Evolutionary conservation across 2,113 vertebrate genomes (phyloP).

Genomic region (Myanophis thanlyinensis): DNA sequence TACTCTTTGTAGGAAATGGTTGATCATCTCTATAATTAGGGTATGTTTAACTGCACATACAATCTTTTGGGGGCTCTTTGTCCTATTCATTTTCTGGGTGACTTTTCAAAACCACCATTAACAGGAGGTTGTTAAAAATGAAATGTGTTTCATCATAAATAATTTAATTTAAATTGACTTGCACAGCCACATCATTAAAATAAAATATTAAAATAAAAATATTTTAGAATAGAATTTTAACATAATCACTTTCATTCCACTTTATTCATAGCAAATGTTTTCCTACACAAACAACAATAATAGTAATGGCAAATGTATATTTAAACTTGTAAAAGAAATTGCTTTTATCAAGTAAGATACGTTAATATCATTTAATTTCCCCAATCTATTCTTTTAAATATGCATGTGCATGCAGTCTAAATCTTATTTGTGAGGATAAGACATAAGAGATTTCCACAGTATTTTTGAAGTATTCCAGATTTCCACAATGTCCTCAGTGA

Average conservation of each 20-base stretch:
- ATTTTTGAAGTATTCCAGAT: background rate
- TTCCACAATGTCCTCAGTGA: background rate
- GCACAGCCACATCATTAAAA: background rate
- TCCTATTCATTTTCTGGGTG: background rate
- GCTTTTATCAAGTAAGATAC: background rate
- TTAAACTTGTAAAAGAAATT: background rate
- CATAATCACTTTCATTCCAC: background rate
- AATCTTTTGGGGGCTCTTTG: background rate
- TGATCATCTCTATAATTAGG: background rate
- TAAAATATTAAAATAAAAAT: background rate
- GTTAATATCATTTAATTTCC: background rate
- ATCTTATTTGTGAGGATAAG: background rate
- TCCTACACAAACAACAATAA: background rate
- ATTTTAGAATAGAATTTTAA: background rate
- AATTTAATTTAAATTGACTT: background rate
- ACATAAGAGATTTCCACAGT: background rate
- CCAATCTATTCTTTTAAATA: background rate
- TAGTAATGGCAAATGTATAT: background rate
- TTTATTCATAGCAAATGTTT: background rate
- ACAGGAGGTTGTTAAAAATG: background rate
- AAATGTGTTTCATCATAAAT: background rate
- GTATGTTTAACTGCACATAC: background rate
- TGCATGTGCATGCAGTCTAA: background rate
- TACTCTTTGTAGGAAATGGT: background rate
- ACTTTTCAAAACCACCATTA: background rate